Conservation (phyloP, 2,113 vertebrate genomes). For the Prunella fulvescens region DNA sequence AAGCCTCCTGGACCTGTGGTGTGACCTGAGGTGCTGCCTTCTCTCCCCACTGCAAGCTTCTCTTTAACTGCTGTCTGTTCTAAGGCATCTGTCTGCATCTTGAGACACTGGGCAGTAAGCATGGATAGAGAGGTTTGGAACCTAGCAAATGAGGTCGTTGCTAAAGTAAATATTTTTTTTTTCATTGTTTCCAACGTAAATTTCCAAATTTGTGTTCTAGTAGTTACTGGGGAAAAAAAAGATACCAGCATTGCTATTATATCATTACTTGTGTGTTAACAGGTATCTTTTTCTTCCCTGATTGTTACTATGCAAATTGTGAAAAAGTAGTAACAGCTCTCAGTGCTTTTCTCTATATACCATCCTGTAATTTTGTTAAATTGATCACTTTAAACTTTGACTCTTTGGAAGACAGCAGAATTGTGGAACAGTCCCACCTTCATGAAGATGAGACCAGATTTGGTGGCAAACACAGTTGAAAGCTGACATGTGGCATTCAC, state of each 20-base stretch:
- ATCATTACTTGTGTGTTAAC: neutral
- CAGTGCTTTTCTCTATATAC: neutral
- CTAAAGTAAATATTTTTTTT: neutral
- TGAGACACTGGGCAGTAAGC: neutral
- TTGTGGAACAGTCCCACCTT: neutral
- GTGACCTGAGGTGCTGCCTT: neutral
- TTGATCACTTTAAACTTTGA: neutral
- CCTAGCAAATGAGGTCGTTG: neutral
- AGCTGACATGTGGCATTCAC: neutral
- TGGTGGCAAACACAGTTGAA: neutral
- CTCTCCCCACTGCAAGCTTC: fast-evolving
- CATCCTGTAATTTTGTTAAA: neutral
- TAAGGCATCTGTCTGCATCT: neutral
- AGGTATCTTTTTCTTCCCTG: neutral
- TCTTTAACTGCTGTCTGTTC: neutral
- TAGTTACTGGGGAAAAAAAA: neutral
- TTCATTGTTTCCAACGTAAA: neutral
- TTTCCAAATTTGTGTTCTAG: neutral
- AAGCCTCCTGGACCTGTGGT: neutral
- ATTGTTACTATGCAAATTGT: neutral
- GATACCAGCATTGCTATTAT: neutral
- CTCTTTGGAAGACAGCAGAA: neutral
- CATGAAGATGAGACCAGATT: neutral
- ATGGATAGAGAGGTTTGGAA: neutral
- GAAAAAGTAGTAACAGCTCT: neutral